Evolutionary conservation across 1,140 invertebrate genomes (phyloP), one percentile per base, ranked within the genome.

Genomic region (Tetramorium alpestre): DNA sequence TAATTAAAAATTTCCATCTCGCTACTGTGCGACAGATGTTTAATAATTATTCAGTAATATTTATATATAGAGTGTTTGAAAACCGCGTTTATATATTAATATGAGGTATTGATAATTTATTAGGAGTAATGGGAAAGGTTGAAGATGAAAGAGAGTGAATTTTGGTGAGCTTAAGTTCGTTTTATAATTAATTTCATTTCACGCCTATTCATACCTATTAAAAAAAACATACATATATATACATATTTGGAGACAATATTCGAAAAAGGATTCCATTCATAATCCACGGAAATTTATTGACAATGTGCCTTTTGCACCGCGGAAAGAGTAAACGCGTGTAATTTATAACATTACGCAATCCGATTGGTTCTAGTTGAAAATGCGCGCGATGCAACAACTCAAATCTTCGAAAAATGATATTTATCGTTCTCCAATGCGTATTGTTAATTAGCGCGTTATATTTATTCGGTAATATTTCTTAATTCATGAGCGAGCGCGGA

Each of bases 341-440:
- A 75, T 85, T 85, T 85, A 85, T 75, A 75, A 75, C 41, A 49
- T 85, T 38, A 51, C 38, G 54, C 54, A 49, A 58, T 70, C 38
- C 49, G 49, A 70, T 81, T 65, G 28, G 33, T 10, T 78, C 25
- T 18, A 47, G 1, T 47, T 54, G 54, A 44, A 58, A 58, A 51
- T 70, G 22, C 41, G 38, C 28, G 28, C 25, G 8, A 25, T 22
- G 47, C 41, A 58, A 13, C 28, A 69, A 70, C 4, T 56, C 16
- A 75, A 76, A 85, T 75, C 73, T 85, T 85, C 16, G 41, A 85
- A 76, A 85, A 85, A 49, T n/a, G 13, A 72, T 72, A 72, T 82
- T 60, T 75, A 65, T 41, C 41, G 22, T 84, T 56, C 22, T 38
- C 28, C 41, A 38, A 76, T 85, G 73, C 22, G 73, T 85, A 64